These are phyloP conservation scores for Pandemis heparana DNA, from an alignment of 2,888 invertebrate species.

Conservation along the genomic window DNA sequence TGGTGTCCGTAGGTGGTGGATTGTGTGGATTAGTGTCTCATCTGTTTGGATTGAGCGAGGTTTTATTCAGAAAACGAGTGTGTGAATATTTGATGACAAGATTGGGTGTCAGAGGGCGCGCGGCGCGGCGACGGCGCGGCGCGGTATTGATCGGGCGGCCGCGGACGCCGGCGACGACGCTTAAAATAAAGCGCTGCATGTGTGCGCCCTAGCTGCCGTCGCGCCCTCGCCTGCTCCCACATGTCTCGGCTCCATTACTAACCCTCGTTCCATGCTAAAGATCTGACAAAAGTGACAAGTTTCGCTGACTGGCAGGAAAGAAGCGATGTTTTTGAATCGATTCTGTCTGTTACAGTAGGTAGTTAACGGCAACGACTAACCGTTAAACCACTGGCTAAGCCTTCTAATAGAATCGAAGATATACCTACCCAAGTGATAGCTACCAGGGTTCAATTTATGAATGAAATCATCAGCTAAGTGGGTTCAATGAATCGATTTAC, in stretches of 20 bases:
- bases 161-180: constrained; percentile 82
- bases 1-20: constrained; percentile 15
- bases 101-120: constrained; percentile 73
- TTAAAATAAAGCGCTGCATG: constrained; percentile 84
- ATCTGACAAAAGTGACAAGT: constrained; percentile 29
- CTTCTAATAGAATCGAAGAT: neutral
- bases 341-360: neutral
- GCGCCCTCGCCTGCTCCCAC: constrained; percentile 51
- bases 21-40: constrained; percentile 34
- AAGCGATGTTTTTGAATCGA: neutral
- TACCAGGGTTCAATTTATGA: neutral
- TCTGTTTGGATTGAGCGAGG: constrained; percentile 50
- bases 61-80: constrained; percentile 77
- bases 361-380: neutral
- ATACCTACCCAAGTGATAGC: too few species aligned
- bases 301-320: constrained; percentile 1
- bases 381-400: neutral
- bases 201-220: constrained; percentile 64
- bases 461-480: neutral
- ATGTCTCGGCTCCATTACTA: constrained; percentile 39
- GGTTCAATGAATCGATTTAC: neutral
- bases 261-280: constrained; percentile 34
- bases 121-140: constrained; percentile 80
- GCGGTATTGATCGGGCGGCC: constrained; percentile 83
- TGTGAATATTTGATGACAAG: constrained; percentile 84